Conservation (phyloP, 2,113 vertebrate species). For the Cranoglanis bouderius region DNA sequence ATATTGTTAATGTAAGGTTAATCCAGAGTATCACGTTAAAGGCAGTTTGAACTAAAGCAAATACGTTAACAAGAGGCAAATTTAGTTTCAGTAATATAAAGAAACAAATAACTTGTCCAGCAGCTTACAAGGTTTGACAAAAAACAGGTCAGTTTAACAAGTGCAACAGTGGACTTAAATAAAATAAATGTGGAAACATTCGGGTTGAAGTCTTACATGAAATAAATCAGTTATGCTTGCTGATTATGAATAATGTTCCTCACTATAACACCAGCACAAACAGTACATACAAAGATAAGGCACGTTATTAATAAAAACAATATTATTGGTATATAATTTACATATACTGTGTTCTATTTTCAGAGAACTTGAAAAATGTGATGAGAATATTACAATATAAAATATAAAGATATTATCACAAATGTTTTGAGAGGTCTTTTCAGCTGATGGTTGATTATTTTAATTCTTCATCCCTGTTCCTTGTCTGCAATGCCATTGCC, state of each 20-base stretch:
- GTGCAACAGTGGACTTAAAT: background rate
- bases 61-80: background rate
- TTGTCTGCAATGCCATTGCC: background rate
- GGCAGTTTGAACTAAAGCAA: background rate
- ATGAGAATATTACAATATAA: background rate
- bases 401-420: background rate
- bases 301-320: background rate
- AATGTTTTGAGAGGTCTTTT: background rate
- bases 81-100: conserved; percentile 4
- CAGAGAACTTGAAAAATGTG: background rate
- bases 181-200: too few relatives aligned
- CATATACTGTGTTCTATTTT: background rate
- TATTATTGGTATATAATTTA: background rate
- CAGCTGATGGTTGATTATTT: background rate
- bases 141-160: background rate
- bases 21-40: background rate
- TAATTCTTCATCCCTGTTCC: background rate
- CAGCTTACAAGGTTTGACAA: background rate
- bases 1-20: too few relatives aligned
- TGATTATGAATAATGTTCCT: background rate
- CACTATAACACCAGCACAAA: background rate
- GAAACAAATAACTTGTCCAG: background rate
- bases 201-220: background rate
- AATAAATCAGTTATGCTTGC: background rate
- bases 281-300: background rate